A percentile compares a stretch with the other conserved stretches of the same genome.
phyloP scores from a whole-genome alignment of 2,888 invertebrate genomes.

The Bhutanitis thaidina region DNA sequence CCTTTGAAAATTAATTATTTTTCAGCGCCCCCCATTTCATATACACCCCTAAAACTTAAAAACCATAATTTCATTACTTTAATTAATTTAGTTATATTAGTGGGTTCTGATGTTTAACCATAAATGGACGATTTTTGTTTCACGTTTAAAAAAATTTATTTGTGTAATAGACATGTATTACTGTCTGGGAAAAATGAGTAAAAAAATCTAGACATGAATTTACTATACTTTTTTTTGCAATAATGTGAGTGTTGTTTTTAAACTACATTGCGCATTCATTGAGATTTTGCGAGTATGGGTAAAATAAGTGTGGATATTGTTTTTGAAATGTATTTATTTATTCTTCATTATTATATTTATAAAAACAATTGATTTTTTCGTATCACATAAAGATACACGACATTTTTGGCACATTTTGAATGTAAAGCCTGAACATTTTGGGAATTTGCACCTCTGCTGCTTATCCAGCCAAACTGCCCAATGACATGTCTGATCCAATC shows the following conservation, averaged over 20 bases:
- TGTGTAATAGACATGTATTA: not conserved
- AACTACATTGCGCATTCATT: slow-evolving; percentile 36
- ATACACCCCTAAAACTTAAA: too few relatives aligned
- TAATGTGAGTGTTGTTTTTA: slow-evolving; percentile 28
- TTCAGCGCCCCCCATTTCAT: too few relatives aligned
- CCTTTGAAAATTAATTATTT: too few relatives aligned
- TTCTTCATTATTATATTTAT: slow-evolving; percentile 35
- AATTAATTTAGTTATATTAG: too few relatives aligned
- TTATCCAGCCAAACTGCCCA: slow-evolving; percentile 29
- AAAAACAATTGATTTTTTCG: slow-evolving; percentile 35
- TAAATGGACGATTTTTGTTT: too few relatives aligned
- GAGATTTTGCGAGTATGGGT: too few relatives aligned
- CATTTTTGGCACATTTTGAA: slow-evolving; percentile 38
- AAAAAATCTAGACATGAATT: slow-evolving; percentile 33
- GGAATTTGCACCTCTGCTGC: slow-evolving; percentile 31
- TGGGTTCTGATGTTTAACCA: too few relatives aligned
- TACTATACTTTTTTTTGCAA: slow-evolving; percentile 29
- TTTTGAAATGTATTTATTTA: slow-evolving; percentile 34
- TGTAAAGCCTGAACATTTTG: slow-evolving; percentile 34
- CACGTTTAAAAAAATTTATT: not conserved
- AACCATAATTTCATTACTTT: too few relatives aligned
- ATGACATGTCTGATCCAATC: slow-evolving; percentile 29
- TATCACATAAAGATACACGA: slow-evolving; percentile 36
- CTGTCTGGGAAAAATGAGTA: slow-evolving; percentile 30
- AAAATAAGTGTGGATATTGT: slow-evolving; percentile 33